phyloP scores from a whole-genome alignment of 64 coral and sea anemone species.

The Pachyseris speciosa region DNA sequence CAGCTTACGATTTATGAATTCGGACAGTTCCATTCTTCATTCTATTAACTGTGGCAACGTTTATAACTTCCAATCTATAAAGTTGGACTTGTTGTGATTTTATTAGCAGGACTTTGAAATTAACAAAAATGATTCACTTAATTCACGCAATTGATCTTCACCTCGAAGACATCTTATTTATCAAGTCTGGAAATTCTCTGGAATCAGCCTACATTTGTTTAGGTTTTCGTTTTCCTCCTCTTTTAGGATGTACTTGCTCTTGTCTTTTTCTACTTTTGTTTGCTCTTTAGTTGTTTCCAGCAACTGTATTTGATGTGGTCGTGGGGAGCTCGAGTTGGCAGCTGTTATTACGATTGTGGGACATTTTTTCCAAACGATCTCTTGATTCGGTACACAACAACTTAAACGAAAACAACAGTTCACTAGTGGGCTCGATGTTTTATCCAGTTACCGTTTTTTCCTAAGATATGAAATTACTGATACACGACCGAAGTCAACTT shows the following conservation, averaged over 20 bases:
- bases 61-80: no score
- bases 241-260: background rate
- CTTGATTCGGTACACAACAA: constrained; percentile 71
- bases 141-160: constrained; percentile 15
- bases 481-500: no score
- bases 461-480: no score
- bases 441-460: no score
- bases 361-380: constrained; percentile 65
- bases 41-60: constrained; percentile 12
- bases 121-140: constrained; percentile 1
- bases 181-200: constrained; percentile 25
- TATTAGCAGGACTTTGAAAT: constrained; percentile 48
- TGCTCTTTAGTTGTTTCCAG: constrained; percentile 38
- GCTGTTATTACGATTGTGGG: constrained; percentile 58
- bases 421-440: constrained; percentile 33
- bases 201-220: constrained; percentile 61
- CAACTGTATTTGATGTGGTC: constrained; percentile 44
- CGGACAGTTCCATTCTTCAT: no score
- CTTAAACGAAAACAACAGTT: constrained; percentile 63
- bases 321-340: constrained; percentile 46
- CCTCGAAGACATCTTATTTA: background rate
- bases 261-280: constrained; percentile 12
- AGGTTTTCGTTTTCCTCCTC: constrained; percentile 61
- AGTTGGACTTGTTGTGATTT: constrained; percentile 23
- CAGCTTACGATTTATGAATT: no score